Conservation (phyloP, 2,113 vertebrate species). For the Silurus asotus region DNA sequence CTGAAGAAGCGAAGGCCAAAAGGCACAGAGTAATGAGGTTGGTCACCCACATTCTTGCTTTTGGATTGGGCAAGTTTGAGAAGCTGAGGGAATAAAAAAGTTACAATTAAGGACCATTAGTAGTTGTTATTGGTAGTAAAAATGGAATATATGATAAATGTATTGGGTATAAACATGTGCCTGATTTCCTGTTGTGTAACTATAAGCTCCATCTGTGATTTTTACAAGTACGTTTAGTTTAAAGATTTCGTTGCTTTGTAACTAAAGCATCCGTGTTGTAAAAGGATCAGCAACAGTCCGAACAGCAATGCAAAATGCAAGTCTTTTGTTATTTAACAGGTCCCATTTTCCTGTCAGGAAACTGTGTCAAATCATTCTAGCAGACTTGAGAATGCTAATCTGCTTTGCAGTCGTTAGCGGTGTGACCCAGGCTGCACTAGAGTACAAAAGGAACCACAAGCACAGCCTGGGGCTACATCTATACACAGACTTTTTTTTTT, state of each 20-base stretch:
- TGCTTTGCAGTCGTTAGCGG: not conserved
- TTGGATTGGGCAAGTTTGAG: conserved; percentile 43
- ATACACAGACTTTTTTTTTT: conserved; percentile 5
- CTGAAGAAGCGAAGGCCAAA: conserved; percentile 65
- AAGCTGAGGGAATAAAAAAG: conserved; percentile 56
- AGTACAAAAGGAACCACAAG: not conserved
- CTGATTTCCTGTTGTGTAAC: conserved; percentile 2
- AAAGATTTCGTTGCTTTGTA: conserved; percentile 17
- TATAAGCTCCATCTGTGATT: not conserved
- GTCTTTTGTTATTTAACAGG: not conserved
- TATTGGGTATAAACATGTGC: not conserved
- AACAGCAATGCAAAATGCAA: not conserved
- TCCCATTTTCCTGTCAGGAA: not conserved
- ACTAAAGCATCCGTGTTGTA: conserved; percentile 16
- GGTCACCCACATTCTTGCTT: conserved; percentile 79
- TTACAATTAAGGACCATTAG: not conserved
- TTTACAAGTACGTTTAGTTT: not conserved
- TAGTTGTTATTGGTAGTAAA: not conserved
- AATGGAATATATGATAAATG: not conserved
- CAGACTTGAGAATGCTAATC: not conserved
- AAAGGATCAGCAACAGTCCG: not conserved
- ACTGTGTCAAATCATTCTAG: conserved; percentile 14
- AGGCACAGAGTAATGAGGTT: conserved; percentile 71
- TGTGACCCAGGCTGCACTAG: not conserved
- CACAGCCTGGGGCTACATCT: conserved; percentile 19